Conservation (phyloP, 2,888 invertebrate genomes). For the Temnothorax ravouxi region DNA sequence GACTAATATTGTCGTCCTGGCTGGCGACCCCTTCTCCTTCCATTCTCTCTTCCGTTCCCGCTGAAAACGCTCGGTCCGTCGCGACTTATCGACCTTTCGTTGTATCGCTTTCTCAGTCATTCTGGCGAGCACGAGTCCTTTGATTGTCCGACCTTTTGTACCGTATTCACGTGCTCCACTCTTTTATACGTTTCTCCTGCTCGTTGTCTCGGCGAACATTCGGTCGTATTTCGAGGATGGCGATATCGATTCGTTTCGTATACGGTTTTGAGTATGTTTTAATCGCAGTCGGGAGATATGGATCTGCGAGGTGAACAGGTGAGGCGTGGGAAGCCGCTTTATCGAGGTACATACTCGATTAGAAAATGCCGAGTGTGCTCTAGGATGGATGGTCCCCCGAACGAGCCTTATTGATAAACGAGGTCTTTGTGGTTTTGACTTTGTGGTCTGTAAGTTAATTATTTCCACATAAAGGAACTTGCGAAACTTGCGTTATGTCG, state of each 20-base stretch:
- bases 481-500: background rate
- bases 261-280: slow-evolving; percentile 51
- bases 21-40: slow-evolving; percentile 28
- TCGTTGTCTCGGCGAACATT: slow-evolving; percentile 72
- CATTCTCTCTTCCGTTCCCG: slow-evolving; percentile 43
- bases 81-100: slow-evolving; percentile 85
- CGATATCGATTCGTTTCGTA: slow-evolving; percentile 65
- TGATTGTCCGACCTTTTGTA: slow-evolving; percentile 66
- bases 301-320: slow-evolving; percentile 73
- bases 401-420: background rate
- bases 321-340: slow-evolving; percentile 76
- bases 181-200: slow-evolving; percentile 63
- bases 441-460: background rate
- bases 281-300: slow-evolving; percentile 67
- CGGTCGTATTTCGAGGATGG: slow-evolving; percentile 70
- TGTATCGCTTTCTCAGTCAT: slow-evolving; percentile 79
- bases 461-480: background rate
- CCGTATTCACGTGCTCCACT: slow-evolving; percentile 43
- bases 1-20: slow-evolving; percentile 83
- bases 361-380: background rate
- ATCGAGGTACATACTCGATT: slow-evolving; percentile 1
- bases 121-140: slow-evolving; percentile 70
- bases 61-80: slow-evolving; percentile 55
- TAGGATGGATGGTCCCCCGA: background rate
- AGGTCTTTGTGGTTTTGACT: background rate